Evolutionary conservation across 2,797 vertebrate genomes (phyloP), one percentile per base, ranked within the genome.

Genomic region (Siniperca obscura): DNA sequence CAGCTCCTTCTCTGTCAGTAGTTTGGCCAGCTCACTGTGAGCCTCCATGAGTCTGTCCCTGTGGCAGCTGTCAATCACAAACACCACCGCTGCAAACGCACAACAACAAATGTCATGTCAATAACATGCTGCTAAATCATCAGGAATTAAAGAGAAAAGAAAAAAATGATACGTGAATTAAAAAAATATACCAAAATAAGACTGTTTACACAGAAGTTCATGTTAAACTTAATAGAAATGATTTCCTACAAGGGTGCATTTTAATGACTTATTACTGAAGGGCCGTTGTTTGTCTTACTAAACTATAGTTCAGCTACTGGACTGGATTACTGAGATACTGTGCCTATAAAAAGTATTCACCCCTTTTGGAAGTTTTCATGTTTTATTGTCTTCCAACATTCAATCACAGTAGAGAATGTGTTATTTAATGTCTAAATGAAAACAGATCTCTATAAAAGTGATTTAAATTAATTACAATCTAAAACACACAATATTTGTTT

Each of bases 11-110:
- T 99, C 98, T 0, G 97, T 99, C 92, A 99, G 93, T 22, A 99
- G 94, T 80, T 99, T 99, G 86, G 98, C 98, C 84, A 99, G 96
- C 91, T 99, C 98, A 79, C 96, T 97, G 94, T 99, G 97, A 52
- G 98, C 96, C 96, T 99, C 98, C 92, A 97, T 98, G 77, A 99
- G 95, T 75, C 98, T 86, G 94, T 99, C 98, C 92, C 97, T 94
- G 90, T 99, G 97, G 92, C 98, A 98, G 96, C 98, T 99, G 93
- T 99, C 98, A 69, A 99, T 96, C 90, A 99, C 98, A 85, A 98
- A 99, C 88, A 99, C 96, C 93, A 99, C 98, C 65, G 98, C 98
- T 99, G 92, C 67, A 65, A 19, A 25, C 7, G 5, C 10, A 44
- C 9, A 19, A 2, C 0, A 2, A 27, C 21, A 42, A 36, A 7